Percentiles rank a stretch among this genome's conserved stretches.
These are phyloP conservation scores for Ceraclea dissimilis DNA, from an alignment of 2,888 invertebrate species.

Conservation along the genomic window DNA sequence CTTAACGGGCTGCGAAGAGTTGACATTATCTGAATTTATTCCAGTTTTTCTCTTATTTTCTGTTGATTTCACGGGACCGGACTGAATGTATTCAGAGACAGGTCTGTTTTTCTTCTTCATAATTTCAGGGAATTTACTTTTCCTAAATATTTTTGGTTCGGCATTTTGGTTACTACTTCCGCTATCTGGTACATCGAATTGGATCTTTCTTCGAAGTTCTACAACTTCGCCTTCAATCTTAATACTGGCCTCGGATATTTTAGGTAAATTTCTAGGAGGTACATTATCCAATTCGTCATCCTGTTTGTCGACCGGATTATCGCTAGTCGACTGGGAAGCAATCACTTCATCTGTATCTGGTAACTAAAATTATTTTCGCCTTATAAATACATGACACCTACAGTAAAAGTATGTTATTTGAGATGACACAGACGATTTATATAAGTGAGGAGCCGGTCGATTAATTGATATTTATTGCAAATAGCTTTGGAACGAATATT, in stretches of 20 bases:
- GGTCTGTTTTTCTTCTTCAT: constrained; percentile 3
- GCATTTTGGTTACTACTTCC: background rate
- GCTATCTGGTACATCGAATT: background rate
- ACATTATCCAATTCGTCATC: background rate
- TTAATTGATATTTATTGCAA: too few species aligned
- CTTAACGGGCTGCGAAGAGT: constrained; percentile 34
- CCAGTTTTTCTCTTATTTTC: constrained; percentile 17
- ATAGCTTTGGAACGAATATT: too few species aligned
- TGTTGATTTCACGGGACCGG: constrained; percentile 30
- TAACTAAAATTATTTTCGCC: background rate
- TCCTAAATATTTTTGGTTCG: background rate
- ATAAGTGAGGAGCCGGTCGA: too few species aligned
- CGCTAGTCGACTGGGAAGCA: background rate
- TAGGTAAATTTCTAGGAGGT: background rate
- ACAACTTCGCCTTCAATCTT: background rate
- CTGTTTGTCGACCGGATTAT: background rate
- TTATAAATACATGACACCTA: background rate
- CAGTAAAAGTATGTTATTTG: background rate
- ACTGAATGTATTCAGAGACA: constrained; percentile 11
- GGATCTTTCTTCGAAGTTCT: background rate
- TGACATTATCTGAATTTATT: constrained; percentile 30
- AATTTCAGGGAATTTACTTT: background rate
- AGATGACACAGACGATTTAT: background rate
- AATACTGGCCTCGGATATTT: background rate
- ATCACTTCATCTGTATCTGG: background rate